Base-by-base conservation (phyloP, 2,797 vertebrate species). In the Eulemur mongoz region DNA sequence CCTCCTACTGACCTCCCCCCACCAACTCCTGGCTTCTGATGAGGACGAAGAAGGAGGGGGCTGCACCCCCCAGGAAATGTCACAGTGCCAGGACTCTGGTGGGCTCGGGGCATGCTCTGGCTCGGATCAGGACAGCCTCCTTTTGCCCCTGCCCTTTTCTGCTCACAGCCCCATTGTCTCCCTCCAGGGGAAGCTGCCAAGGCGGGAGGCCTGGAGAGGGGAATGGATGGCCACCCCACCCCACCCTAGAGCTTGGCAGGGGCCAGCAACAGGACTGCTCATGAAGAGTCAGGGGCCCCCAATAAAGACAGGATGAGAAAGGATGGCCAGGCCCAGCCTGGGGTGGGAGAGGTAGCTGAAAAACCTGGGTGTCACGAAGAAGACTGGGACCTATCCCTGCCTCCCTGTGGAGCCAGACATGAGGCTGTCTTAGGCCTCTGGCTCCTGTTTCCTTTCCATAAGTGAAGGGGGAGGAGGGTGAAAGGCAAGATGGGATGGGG, bases 131-230 rank as follows among this genome's bases (percentile, higher is more conserved):
- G 93, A 91, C 96, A 87, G 97, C 93, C 96, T 97, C 87, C 95
- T 95, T 94, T 80, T 85, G 96, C 97, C 96, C 97, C 95, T 98
- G 98, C 97, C 97, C 96, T 98, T 97, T 98, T 93, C 98, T 97
- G 94, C 96, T 97, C 96, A 97, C 96, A 98, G 98, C 94, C 95
- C 38, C 97, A 98, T 98, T 98, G 98, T 98, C 91, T 98, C 94
- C 94, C 81, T 94, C 32, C 69, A 86, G 84, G 89, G 89, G 96
- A 97, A 96, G 97, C 97, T 98, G 97, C 98, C 98, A 98, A 97
- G 84, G 81, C 50, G 2, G 57, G 89, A 95, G 95, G 92, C 86
- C 94, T 95, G 91, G 63, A 89, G 87, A n/a, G 78, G 90, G 93
- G 87, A 73, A 90, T 72, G 76, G 89, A 81, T 76, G 78, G 89